These are phyloP conservation scores for Phocides pigmalion DNA, from an alignment of 1,140 invertebrate species.

Conservation along the genomic window DNA sequence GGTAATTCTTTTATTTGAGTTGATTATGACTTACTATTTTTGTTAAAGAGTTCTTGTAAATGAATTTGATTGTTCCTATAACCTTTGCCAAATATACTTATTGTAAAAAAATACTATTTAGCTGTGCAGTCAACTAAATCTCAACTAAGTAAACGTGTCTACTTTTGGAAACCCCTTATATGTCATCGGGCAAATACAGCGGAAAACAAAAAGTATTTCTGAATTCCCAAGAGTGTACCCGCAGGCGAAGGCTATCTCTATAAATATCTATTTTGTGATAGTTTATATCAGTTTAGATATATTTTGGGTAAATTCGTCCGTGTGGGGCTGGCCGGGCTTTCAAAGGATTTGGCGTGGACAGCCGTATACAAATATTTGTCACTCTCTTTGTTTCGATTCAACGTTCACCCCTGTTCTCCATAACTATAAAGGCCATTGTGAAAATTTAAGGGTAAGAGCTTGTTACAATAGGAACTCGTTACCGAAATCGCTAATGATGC, in stretches of 20 bases:
- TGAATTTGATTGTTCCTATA: too few species aligned
- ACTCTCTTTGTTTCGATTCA: conserved; percentile 52
- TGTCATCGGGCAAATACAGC: conserved; percentile 11
- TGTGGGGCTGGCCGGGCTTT: conserved; percentile 47
- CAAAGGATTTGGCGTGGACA: conserved; percentile 59
- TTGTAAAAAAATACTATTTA: neutral
- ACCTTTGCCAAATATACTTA: neutral
- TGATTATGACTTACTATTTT: too few species aligned
- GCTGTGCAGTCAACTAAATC: neutral
- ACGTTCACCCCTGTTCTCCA: conserved; percentile 19
- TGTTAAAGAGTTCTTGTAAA: too few species aligned
- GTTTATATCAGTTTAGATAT: conserved; percentile 37
- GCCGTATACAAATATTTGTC: conserved; percentile 63
- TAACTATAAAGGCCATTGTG: conserved; percentile 23
- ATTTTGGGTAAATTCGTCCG: conserved; percentile 29
- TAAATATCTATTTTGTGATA: conserved; percentile 36
- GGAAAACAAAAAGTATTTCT: conserved; percentile 24
- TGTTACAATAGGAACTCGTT: conserved; percentile 36
- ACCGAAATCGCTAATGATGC: conserved; percentile 30
- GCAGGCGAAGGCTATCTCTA: conserved; percentile 28
- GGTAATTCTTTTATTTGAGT: too few species aligned
- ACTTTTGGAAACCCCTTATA: neutral
- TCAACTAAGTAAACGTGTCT: neutral
- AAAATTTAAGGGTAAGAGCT: conserved; percentile 27
- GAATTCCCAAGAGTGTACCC: conserved; percentile 26